Percentiles rank a stretch among this genome's conserved stretches.
phyloP scores from a whole-genome alignment of 2,888 invertebrate genomes.

The Temnothorax rugatulus region DNA sequence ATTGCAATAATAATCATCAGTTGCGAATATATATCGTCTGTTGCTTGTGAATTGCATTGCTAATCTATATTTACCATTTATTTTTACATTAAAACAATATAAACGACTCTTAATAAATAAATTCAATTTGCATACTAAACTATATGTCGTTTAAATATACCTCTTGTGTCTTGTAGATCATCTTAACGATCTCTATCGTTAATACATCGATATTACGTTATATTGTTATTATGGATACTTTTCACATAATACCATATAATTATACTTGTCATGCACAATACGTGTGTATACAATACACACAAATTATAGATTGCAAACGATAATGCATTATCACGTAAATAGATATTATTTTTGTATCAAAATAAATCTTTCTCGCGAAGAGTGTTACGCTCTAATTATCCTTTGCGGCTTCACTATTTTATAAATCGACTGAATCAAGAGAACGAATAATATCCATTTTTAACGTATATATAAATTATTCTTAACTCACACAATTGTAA shows the following conservation, averaged over 20 bases:
- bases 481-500: slow-evolving; percentile 59
- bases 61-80: slow-evolving; percentile 36
- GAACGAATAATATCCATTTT: slow-evolving; percentile 54
- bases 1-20: background rate
- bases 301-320: slow-evolving; percentile 11
- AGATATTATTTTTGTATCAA: background rate
- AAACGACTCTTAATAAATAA: slow-evolving; percentile 22
- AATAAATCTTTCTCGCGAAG: background rate
- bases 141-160: slow-evolving; percentile 4
- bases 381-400: background rate
- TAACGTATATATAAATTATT: slow-evolving; percentile 58
- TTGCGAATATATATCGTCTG: slow-evolving; percentile 1
- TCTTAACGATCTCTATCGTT: background rate
- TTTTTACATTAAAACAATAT: slow-evolving; percentile 36
- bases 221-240: slow-evolving; percentile 19
- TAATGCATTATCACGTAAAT: background rate
- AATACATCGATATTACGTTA: slow-evolving; percentile 9
- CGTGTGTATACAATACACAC: background rate
- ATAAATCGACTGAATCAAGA: slow-evolving; percentile 47
- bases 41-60: slow-evolving; percentile 14
- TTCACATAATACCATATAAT: background rate
- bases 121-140: slow-evolving; percentile 7
- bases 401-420: background rate
- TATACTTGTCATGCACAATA: background rate
- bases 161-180: background rate